phyloP scores from a whole-genome alignment of 2,797 vertebrate species.

The Anas capensis region DNA sequence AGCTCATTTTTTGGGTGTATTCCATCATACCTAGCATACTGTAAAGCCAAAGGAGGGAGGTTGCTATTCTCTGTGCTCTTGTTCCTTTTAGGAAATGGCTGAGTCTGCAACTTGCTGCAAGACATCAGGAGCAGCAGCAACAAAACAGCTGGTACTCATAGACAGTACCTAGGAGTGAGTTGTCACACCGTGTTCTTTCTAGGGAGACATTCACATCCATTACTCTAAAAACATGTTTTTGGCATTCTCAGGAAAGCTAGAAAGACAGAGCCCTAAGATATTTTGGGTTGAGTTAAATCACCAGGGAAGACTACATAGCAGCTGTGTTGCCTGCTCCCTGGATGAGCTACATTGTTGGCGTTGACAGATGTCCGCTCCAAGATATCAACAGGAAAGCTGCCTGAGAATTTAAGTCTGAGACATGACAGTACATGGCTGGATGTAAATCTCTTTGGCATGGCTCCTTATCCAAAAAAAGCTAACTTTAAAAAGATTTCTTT shows the following conservation, averaged over 20 bases:
- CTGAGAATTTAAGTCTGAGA: neutral
- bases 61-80: neutral
- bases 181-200: neutral
- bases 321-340: neutral
- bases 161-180: rapidly evolving
- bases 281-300: neutral
- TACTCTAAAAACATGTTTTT: neutral
- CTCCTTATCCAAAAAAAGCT: neutral
- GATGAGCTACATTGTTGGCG: neutral
- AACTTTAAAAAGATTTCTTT: neutral
- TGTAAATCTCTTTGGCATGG: neutral
- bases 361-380: slow-evolving; percentile 1
- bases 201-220: neutral
- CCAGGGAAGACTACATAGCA: neutral
- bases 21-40: neutral
- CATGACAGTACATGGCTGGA: neutral
- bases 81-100: neutral
- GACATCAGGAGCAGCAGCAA: neutral
- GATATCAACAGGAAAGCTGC: neutral
- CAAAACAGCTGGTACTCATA: neutral
- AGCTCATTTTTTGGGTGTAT: neutral
- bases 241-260: neutral
- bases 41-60: neutral
- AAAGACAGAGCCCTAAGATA: neutral
- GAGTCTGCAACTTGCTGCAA: neutral